These are phyloP conservation scores for Drosophila paracracens DNA, from an alignment of 2,888 invertebrate species.

Conservation along the genomic window DNA sequence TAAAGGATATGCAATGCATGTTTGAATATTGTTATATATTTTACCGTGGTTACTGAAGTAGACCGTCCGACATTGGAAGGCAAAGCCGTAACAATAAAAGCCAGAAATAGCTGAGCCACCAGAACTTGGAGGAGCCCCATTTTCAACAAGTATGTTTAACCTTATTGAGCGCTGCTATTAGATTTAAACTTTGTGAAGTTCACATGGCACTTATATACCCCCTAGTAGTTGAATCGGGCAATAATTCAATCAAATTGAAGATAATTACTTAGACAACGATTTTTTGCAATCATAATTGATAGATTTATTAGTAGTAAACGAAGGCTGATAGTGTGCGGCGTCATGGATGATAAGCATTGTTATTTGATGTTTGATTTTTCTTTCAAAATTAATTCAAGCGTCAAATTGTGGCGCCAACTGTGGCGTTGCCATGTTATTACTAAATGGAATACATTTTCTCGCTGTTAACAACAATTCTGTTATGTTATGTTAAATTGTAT, in stretches of 20 bases:
- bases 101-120: constrained; percentile 37
- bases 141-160: constrained; percentile 7
- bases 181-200: constrained; percentile 2
- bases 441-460: background rate
- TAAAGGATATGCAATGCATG: background rate
- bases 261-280: constrained; percentile 31
- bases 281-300: constrained; percentile 23
- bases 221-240: constrained; percentile 16
- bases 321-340: constrained; percentile 6
- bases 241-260: constrained; percentile 28
- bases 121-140: constrained; percentile 52
- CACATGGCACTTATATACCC: constrained; percentile 44
- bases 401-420: background rate
- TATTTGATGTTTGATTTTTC: background rate
- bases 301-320: constrained; percentile 17
- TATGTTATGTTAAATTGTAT: constrained; percentile 9
- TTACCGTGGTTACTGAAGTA: constrained; percentile 74
- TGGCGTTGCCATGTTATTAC: background rate
- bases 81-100: constrained; percentile 35
- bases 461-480: background rate
- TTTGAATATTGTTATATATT: background rate
- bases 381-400: background rate
- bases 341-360: constrained; percentile 40
- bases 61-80: constrained; percentile 51
- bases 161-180: constrained; percentile 9